phyloP scores from a whole-genome alignment of 2,888 invertebrate genomes.

The Ceraclea dissimilis region DNA sequence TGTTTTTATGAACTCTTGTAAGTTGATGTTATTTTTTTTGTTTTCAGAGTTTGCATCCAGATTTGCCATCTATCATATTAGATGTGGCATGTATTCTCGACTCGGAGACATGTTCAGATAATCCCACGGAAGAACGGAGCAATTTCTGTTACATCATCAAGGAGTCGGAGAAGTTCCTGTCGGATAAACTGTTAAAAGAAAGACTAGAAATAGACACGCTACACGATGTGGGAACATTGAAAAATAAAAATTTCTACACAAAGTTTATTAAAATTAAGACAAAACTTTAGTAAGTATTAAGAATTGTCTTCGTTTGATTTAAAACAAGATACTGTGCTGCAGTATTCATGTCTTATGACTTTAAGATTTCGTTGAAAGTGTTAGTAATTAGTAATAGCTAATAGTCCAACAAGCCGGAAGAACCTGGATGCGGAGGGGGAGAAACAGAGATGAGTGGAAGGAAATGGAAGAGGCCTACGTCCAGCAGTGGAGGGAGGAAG shows the following conservation, averaged over 20 bases:
- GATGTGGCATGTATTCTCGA: constrained; percentile 82
- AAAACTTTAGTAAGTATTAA: constrained; percentile 82
- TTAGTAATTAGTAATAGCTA: neutral
- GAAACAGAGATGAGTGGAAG: too few relatives aligned
- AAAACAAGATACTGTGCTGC: too few relatives aligned
- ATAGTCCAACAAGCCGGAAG: too few relatives aligned
- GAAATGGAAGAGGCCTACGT: too few relatives aligned
- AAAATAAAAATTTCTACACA: constrained; percentile 83
- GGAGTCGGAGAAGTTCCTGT: constrained; percentile 73
- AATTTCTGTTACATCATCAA: constrained; percentile 72
- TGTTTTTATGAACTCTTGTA: too few relatives aligned
- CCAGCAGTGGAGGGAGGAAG: too few relatives aligned
- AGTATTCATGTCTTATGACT: too few relatives aligned
- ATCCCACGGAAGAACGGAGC: constrained; percentile 62
- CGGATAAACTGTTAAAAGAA: constrained; percentile 85
- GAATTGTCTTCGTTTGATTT: neutral
- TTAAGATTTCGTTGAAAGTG: neutral
- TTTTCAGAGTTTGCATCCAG: constrained; percentile 63
- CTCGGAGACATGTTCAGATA: constrained; percentile 68
- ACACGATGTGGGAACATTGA: constrained; percentile 84
- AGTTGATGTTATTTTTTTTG: too few relatives aligned
- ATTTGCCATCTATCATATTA: constrained; percentile 73
- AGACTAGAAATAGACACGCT: constrained; percentile 88
- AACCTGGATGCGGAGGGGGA: too few relatives aligned
- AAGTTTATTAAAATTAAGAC: constrained; percentile 98